Conservation (phyloP, 1,140 invertebrate genomes). For the Nautilus pompilius region DNA sequence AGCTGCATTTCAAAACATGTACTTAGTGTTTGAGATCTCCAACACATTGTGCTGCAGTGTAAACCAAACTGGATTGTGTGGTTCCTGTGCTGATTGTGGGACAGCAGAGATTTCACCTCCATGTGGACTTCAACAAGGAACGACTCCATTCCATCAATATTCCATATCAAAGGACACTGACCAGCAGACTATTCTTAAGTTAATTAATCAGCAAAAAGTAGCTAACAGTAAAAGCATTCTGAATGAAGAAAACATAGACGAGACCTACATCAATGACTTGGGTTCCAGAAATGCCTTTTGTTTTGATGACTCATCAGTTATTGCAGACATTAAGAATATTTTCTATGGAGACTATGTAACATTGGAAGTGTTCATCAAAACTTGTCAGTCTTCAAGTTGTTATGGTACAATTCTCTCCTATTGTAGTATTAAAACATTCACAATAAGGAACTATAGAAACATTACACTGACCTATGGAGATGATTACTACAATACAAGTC, state of each 20-base stretch:
- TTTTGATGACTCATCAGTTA: slow-evolving; percentile 18
- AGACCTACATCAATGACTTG: not conserved
- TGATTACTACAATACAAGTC: not conserved
- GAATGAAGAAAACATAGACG: not conserved
- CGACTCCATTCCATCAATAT: not conserved
- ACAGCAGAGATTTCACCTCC: not conserved
- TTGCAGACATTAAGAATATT: slow-evolving; percentile 4
- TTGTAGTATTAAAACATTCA: slow-evolving; percentile 12
- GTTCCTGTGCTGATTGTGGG: not conserved
- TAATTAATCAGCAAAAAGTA: not conserved
- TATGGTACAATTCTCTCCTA: slow-evolving; percentile 24
- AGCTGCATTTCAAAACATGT: not conserved
- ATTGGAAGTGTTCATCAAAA: slow-evolving; percentile 24
- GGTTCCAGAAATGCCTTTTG: slow-evolving; percentile 16
- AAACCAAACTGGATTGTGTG: slow-evolving; percentile 7
- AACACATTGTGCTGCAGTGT: slow-evolving; percentile 7
- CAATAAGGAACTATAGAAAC: slow-evolving; percentile 8
- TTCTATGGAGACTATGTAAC: slow-evolving; percentile 11
- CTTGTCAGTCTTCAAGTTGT: slow-evolving; percentile 9
- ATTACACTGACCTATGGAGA: slow-evolving; percentile 12
- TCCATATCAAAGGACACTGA: not conserved
- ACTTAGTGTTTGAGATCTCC: not conserved
- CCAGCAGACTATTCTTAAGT: not conserved
- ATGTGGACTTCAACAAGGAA: not conserved
- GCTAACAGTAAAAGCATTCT: not conserved